phyloP scores from a whole-genome alignment of 2,797 vertebrate genomes.

The Aulostomus chinensis region DNA sequence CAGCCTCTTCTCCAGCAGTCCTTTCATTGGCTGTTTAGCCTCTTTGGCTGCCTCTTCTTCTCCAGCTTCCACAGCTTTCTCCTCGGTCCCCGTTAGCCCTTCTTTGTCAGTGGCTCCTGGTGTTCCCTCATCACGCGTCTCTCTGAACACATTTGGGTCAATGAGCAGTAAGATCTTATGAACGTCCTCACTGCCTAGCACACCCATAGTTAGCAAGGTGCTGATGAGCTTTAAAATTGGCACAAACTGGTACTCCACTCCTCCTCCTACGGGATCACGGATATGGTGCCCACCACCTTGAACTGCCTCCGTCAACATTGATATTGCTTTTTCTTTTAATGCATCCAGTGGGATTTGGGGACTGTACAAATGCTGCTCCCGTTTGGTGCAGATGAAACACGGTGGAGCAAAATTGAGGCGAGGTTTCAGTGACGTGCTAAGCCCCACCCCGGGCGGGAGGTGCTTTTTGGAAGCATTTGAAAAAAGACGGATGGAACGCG shows the following conservation, averaged over 20 bases:
- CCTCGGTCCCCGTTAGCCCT: constrained; percentile 86
- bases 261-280: constrained; percentile 93
- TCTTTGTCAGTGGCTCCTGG: constrained; percentile 81
- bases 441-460: constrained; percentile 91
- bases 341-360: constrained; percentile 92
- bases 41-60: constrained; percentile 88
- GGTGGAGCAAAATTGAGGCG: constrained; percentile 88
- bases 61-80: constrained; percentile 94
- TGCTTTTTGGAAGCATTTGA: constrained; percentile 88
- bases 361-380: constrained; percentile 86
- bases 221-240: constrained; percentile 95
- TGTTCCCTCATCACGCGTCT: constrained; percentile 70
- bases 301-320: constrained; percentile 95
- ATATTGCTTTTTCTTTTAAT: constrained; percentile 90
- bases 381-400: constrained; percentile 86
- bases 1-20: constrained; percentile 92
- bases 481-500: constrained; percentile 90
- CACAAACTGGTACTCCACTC: constrained; percentile 94
- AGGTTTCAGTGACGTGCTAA: constrained; percentile 92
- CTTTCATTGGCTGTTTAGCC: constrained; percentile 83
- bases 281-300: constrained; percentile 92
- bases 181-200: constrained; percentile 90
- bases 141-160: constrained; percentile 92
- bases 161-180: constrained; percentile 91
- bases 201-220: constrained; percentile 92